Percentiles rank a stretch among this genome's conserved stretches.
These are phyloP conservation scores for Opisthocomus hoazin DNA, from an alignment of 2,113 vertebrate genomes.

Conservation along the genomic window DNA sequence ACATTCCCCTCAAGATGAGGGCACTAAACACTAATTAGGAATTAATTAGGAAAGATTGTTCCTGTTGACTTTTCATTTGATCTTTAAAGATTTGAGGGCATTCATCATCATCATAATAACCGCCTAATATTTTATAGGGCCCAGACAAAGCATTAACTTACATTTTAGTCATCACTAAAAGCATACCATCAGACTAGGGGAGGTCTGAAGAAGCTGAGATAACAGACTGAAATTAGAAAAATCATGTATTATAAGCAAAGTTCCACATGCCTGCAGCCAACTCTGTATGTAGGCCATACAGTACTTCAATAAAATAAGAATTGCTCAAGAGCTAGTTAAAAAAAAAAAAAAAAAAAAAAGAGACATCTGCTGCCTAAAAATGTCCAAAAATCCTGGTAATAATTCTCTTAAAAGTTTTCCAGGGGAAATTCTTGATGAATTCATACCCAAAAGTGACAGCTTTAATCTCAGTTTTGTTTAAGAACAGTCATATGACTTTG, in stretches of 20 bases:
- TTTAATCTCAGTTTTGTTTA: neutral
- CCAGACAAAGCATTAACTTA: neutral
- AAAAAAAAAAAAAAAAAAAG: neutral
- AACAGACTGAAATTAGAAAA: neutral
- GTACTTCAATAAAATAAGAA: neutral
- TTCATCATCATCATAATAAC: neutral
- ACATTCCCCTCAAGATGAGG: neutral
- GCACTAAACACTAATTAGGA: too few species aligned
- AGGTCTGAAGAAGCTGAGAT: neutral
- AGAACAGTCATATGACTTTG: neutral
- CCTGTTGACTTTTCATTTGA: neutral
- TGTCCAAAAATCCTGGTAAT: neutral
- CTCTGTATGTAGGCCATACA: neutral
- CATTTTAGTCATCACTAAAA: neutral
- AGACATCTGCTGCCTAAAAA: neutral
- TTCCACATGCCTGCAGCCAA: neutral
- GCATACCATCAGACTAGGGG: neutral
- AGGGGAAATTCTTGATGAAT: neutral
- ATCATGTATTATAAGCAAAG: neutral
- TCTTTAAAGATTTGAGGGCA: neutral
- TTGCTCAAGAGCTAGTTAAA: neutral
- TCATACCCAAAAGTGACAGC: neutral
- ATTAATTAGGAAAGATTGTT: neutral
- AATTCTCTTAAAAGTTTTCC: neutral
- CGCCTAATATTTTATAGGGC: neutral